Percentiles rank a stretch among this genome's conserved stretches.
Conservation (phyloP, 2,888 invertebrate genomes). For the Bellardia pandia region DNA sequence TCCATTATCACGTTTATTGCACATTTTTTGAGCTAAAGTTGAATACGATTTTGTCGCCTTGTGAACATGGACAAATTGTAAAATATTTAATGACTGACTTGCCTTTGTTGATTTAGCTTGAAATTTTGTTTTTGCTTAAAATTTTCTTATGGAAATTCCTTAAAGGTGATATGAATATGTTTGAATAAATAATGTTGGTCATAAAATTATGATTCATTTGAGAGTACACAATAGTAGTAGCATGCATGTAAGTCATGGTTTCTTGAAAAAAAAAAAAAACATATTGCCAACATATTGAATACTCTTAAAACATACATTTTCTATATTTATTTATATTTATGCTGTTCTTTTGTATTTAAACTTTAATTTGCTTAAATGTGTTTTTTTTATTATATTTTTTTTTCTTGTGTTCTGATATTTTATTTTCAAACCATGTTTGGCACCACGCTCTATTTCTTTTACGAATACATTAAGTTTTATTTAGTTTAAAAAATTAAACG, state of each 20-base stretch:
- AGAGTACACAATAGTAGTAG: neutral
- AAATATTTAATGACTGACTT: conserved; percentile 31
- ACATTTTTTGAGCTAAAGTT: conserved; percentile 30
- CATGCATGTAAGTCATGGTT: conserved; percentile 23
- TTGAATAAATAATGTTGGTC: conserved; percentile 35
- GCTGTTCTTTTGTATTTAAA: conserved; percentile 31
- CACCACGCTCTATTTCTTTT: conserved; percentile 67
- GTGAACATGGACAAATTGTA: conserved; percentile 12
- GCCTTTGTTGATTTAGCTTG: conserved; percentile 34
- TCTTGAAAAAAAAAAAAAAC: neutral
- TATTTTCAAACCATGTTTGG: conserved; percentile 56
- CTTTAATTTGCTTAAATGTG: conserved; percentile 48
- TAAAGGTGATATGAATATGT: conserved; percentile 53
- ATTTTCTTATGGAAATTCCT: conserved; percentile 52
- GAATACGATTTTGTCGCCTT: conserved; percentile 38
- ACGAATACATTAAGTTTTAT: conserved; percentile 55
- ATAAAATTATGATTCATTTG: conserved; percentile 62
- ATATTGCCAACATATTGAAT: conserved; percentile 34
- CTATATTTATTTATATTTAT: conserved; percentile 17
- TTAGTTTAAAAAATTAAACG: conserved; percentile 26
- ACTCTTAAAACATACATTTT: neutral
- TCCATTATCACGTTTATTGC: conserved; percentile 46
- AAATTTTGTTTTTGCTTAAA: conserved; percentile 4
- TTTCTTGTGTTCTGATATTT: conserved; percentile 13
- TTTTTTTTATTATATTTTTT: neutral